phyloP scores from a whole-genome alignment of 2,113 vertebrate species.

The Anarhynchus alexandrinus region DNA sequence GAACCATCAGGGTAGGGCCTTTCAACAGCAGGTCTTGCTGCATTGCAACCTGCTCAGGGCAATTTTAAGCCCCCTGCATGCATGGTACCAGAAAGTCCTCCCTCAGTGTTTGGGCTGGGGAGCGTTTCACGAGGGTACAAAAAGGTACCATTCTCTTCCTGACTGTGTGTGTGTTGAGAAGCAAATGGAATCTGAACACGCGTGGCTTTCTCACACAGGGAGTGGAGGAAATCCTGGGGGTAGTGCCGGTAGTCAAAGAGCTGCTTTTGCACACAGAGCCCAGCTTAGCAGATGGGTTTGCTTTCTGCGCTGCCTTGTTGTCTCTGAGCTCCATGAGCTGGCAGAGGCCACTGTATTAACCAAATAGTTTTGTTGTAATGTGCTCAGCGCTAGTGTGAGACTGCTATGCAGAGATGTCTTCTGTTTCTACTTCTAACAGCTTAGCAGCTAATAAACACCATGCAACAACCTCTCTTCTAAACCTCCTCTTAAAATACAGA shows the following conservation, averaged over 20 bases:
- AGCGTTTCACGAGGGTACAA: background rate
- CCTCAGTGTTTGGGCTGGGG: background rate
- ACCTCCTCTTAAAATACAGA: constrained; percentile 75
- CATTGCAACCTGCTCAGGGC: background rate
- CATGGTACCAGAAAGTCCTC: background rate
- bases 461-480: constrained; percentile 65
- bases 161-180: fast-evolving
- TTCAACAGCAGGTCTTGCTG: background rate
- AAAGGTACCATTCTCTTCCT: background rate
- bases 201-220: background rate
- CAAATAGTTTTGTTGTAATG: constrained; percentile 65
- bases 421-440: constrained; percentile 76
- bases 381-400: constrained; percentile 45
- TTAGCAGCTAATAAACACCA: constrained; percentile 83
- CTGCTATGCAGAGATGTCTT: constrained; percentile 66
- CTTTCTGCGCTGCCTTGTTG: constrained; percentile 43
- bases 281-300: background rate
- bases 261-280: background rate
- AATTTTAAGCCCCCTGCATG: background rate
- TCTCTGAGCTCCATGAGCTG: constrained; percentile 38
- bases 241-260: background rate
- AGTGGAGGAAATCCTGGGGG: background rate
- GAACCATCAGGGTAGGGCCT: background rate
- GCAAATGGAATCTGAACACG: background rate
- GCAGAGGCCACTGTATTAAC: constrained; percentile 52